These are phyloP conservation scores for Microcebus griseorufus DNA, from an alignment of 2,113 vertebrate genomes.

Conservation along the genomic window DNA sequence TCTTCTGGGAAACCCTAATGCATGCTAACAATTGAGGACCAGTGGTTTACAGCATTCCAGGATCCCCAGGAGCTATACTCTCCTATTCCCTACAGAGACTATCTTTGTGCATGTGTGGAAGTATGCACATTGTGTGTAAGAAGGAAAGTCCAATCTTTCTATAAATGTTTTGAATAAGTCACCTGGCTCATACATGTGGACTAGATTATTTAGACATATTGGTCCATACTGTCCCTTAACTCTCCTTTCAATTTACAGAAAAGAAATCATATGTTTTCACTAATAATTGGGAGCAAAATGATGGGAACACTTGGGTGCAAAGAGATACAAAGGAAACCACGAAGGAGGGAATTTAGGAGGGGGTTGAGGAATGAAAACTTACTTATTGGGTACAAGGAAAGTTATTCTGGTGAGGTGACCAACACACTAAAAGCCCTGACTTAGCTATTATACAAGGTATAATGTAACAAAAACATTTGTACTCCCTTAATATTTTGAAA, in stretches of 20 bases:
- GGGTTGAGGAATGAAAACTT: too few species aligned
- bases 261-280: background rate
- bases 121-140: background rate
- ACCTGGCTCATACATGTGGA: background rate
- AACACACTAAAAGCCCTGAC: too few species aligned
- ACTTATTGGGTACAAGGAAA: too few species aligned
- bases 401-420: too few species aligned
- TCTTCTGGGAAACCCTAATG: background rate
- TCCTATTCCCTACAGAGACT: background rate
- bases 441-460: too few species aligned
- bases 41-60: background rate
- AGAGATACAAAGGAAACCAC: too few species aligned
- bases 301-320: too few species aligned
- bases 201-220: background rate
- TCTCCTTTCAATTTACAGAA: background rate
- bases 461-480: too few species aligned
- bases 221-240: background rate
- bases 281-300: too few species aligned
- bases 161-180: background rate
- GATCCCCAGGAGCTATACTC: background rate
- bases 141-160: background rate
- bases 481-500: too few species aligned
- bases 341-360: too few species aligned
- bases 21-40: background rate
- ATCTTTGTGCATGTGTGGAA: background rate